Percentiles rank a stretch among this genome's conserved stretches.
phyloP scores from a whole-genome alignment of 2,113 vertebrate species.

The Lophochroa leadbeateri region DNA sequence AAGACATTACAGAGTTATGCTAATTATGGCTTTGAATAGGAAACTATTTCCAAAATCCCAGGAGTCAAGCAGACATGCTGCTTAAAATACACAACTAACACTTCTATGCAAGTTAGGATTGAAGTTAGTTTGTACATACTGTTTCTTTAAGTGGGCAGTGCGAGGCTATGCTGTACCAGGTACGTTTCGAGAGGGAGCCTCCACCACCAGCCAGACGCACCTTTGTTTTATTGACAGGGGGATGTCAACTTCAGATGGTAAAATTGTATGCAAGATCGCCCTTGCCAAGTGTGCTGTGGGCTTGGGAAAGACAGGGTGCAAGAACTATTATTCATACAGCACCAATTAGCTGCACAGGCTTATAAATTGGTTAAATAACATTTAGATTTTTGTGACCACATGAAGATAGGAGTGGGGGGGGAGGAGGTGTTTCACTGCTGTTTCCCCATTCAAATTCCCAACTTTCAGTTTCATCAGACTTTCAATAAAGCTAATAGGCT shows the following conservation, averaged over 20 bases:
- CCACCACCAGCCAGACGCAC: neutral
- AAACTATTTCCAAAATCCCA: neutral
- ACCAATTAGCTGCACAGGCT: neutral
- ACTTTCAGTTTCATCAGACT: neutral
- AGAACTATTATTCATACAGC: neutral
- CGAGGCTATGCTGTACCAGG: neutral
- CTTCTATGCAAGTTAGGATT: neutral
- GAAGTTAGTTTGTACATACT: neutral
- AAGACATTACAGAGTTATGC: neutral
- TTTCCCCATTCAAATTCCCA: neutral
- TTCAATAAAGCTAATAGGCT: neutral
- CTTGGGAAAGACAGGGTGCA: neutral
- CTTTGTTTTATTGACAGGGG: neutral
- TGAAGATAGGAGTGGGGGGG: neutral
- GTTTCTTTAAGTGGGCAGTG: accelerated
- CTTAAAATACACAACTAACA: neutral
- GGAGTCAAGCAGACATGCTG: neutral
- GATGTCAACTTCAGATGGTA: too few species aligned
- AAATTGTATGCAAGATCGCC: accelerated
- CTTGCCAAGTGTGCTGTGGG: neutral
- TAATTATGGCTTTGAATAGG: neutral
- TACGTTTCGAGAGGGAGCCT: neutral
- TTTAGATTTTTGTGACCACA: neutral
- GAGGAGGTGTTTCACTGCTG: neutral
- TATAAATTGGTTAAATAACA: neutral